Base-by-base conservation (phyloP, 1,140 invertebrate species). In the Drosophila navojoa region DNA sequence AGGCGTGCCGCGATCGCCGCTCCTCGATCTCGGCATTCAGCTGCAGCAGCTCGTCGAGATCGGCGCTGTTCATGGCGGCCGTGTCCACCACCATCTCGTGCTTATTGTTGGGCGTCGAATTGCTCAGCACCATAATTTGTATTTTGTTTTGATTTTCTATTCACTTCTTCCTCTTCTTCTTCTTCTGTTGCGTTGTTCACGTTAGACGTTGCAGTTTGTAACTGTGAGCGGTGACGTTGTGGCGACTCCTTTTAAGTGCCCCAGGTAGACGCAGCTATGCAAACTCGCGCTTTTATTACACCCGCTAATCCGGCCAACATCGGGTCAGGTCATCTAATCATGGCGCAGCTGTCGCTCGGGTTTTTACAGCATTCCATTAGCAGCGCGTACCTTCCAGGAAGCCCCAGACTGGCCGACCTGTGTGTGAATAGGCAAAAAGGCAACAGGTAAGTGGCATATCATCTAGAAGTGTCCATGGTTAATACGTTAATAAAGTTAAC, bases 1-100 rank as follows among this genome's bases (percentile, higher is more conserved):
- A 45, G 0, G 53, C 68, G 32, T 58, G 55, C 3, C 78, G 68
- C 1, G 66, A 63, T 0, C 78, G 76, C 1, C 80, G 62, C 50
- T 79, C 66, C 50, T 91, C 82, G 29, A 91, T 91, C 38, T 89
- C 82, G 0, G 72, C 86, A 49, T 84, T 89, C 38, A 91, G 32
- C 15, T 78, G 67, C 6, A 91, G 35, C 10, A 81, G 71, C 16
- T 90, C 76, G 19, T 71, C 70, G 0, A 91, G 70, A 72, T 90
- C 80, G 19, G 69, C 66, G 42, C 70, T 77, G 16, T 89, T 90
- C 67, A 91, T 79, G 54, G 59, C 58, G 10, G 90, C 77, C 9
- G 82, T 91, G 45, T 91, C 62, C 15, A 91, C 52, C 3, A 81
- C 35, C 5, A 91, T 44, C 45, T 84, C 77, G 49, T 68, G 42